Conservation (phyloP, 1,140 invertebrate genomes). For the Drosophila ambigua region DNA sequence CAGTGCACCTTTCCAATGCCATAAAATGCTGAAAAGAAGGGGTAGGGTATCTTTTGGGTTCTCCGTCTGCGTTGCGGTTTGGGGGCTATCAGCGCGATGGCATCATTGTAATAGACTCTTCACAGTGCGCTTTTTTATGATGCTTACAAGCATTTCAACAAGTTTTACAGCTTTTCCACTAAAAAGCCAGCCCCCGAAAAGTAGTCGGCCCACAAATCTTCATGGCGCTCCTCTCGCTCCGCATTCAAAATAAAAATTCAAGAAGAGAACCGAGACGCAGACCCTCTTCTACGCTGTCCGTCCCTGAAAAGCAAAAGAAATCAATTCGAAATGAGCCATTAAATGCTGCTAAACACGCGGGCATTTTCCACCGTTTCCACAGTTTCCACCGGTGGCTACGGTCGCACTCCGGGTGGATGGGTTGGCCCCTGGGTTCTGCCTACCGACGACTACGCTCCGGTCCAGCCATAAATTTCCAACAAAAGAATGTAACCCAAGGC, state of each 20-base stretch:
- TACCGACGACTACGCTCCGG: constrained; percentile 18
- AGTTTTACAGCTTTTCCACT: constrained; percentile 83
- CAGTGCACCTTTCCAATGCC: constrained; percentile 63
- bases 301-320: constrained; percentile 65
- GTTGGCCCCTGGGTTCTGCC: background rate
- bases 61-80: constrained; percentile 20
- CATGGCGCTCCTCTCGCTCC: constrained; percentile 37
- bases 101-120: constrained; percentile 80
- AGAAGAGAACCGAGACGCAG: constrained; percentile 5
- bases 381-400: constrained; percentile 54
- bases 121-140: constrained; percentile 75
- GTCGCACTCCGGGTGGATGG: constrained; percentile 26
- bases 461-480: constrained; percentile 73
- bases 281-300: constrained; percentile 2
- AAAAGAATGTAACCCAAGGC: constrained; percentile 79
- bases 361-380: constrained; percentile 74
- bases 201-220: constrained; percentile 49
- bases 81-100: constrained; percentile 68
- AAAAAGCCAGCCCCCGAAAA: constrained; percentile 70
- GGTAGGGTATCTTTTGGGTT: background rate
- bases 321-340: constrained; percentile 83
- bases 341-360: constrained; percentile 81
- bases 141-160: constrained; percentile 82
- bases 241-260: constrained; percentile 38
- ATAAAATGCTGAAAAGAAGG: constrained; percentile 39